Conservation (phyloP, 1,140 invertebrate genomes). For the Periplaneta americana region DNA sequence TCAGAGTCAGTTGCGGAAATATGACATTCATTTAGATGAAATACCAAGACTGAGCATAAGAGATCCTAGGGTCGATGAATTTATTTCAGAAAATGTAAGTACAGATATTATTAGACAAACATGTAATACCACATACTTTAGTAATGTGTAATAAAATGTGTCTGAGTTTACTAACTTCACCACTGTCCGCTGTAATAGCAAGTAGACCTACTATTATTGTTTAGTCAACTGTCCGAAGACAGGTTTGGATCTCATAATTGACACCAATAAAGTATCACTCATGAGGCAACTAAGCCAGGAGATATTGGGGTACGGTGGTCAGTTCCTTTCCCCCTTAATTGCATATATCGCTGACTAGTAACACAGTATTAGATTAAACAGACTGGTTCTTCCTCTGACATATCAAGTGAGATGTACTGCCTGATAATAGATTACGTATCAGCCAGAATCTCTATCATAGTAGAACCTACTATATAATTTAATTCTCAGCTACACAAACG, state of each 20-base stretch:
- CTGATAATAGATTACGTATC: no score
- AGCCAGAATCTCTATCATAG: no score
- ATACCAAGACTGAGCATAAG: slow-evolving; percentile 33
- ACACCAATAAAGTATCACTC: no score
- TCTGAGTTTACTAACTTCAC: background rate
- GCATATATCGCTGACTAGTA: no score
- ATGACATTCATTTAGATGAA: slow-evolving; percentile 34
- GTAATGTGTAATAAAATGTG: background rate
- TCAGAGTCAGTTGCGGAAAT: slow-evolving; percentile 33
- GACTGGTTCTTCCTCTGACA: background rate
- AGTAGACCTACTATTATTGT: background rate
- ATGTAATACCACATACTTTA: background rate
- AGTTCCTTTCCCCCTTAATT: no score
- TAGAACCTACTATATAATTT: no score
- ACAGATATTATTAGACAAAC: background rate
- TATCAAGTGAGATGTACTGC: no score
- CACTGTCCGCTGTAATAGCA: background rate
- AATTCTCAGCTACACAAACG: no score
- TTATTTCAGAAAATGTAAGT: slow-evolving; percentile 34
- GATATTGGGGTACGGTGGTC: no score
- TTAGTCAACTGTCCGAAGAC: no score
- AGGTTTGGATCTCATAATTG: background rate
- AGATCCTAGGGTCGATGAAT: slow-evolving; percentile 35
- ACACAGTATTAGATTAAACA: background rate
- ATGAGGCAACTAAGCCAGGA: no score